Conservation (phyloP, 2,797 vertebrate species). For the Phrynocephalus forsythii region DNA sequence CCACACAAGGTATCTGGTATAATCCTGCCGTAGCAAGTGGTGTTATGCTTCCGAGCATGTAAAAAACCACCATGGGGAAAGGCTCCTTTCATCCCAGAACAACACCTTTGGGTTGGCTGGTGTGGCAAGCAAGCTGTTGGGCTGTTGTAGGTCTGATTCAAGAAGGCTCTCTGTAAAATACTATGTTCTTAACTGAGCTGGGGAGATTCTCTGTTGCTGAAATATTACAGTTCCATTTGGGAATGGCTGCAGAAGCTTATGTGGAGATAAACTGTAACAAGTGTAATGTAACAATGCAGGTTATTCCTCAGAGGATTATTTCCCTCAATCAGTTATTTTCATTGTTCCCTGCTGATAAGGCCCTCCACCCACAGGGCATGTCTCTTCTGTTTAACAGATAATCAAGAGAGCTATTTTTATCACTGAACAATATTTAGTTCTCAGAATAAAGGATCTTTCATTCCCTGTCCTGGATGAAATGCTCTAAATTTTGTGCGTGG, state of each 20-base stretch:
- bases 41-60: neutral
- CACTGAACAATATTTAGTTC: conserved; percentile 63
- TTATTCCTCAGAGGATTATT: conserved; percentile 59
- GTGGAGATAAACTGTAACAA: conserved; percentile 61
- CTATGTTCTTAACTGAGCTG: conserved; percentile 48
- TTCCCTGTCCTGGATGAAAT: conserved; percentile 52
- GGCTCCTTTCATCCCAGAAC: too few relatives aligned
- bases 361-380: conserved; percentile 53
- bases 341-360: conserved; percentile 71
- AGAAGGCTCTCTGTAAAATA: neutral
- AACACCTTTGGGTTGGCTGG: neutral
- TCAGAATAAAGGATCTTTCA: conserved; percentile 58
- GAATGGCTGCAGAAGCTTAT: conserved; percentile 57
- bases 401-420: conserved; percentile 68
- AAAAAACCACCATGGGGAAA: too few relatives aligned
- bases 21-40: too few relatives aligned
- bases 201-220: conserved; percentile 63
- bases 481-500: conserved; percentile 61
- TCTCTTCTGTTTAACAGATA: conserved; percentile 61
- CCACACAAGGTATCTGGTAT: too few relatives aligned
- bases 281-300: conserved; percentile 58
- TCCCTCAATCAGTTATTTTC: conserved; percentile 65
- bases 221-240: conserved; percentile 65
- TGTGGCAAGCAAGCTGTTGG: too few relatives aligned
- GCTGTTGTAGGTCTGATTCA: neutral